Percentiles rank a stretch among this genome's conserved stretches.
Evolutionary conservation across 2,888 invertebrate species (phyloP).

Genomic region (Polymixis lichenea): DNA sequence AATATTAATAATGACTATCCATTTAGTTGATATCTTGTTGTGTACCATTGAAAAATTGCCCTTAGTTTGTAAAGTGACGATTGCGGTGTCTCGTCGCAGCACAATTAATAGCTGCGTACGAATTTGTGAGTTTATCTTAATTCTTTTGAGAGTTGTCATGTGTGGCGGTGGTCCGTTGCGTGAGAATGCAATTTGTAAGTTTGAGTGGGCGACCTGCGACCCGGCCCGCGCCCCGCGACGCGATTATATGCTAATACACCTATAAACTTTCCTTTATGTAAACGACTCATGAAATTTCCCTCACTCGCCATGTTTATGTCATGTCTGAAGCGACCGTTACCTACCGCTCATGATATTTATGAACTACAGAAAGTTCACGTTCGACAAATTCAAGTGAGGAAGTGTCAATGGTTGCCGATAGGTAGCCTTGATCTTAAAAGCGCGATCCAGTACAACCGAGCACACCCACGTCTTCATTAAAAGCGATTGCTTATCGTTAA

Average conservation of each 20-base stretch:
- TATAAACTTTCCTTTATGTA: constrained; percentile 76
- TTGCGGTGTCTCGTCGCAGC: constrained; percentile 42
- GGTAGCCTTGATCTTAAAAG: constrained; percentile 69
- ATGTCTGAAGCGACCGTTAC: constrained; percentile 31
- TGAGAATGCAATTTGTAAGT: constrained; percentile 85
- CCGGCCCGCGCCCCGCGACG: constrained; percentile 63
- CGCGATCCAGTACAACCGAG: constrained; percentile 72
- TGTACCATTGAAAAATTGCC: constrained; percentile 70
- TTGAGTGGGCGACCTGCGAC: constrained; percentile 73
- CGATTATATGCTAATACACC: constrained; percentile 85
- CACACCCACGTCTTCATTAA: constrained; percentile 90
- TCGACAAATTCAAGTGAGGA: constrained; percentile 46
- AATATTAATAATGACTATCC: constrained; percentile 81
- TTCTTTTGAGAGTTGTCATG: constrained; percentile 52
- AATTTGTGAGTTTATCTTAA: constrained; percentile 66
- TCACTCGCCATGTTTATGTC: constrained; percentile 57
- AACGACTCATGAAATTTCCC: constrained; percentile 69
- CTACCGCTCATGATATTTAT: constrained; percentile 19
- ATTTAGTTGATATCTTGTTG: constrained; percentile 75
- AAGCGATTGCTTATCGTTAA: constrained; percentile 84
- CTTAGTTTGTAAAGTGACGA: constrained; percentile 58
- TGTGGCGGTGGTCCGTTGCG: constrained; percentile 73
- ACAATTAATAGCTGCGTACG: constrained; percentile 59
- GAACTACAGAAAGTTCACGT: constrained; percentile 25
- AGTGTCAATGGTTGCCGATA: constrained; percentile 57